Evolutionary conservation across 2,888 invertebrate genomes (phyloP).

Genomic region (Orchesella flavescens): DNA sequence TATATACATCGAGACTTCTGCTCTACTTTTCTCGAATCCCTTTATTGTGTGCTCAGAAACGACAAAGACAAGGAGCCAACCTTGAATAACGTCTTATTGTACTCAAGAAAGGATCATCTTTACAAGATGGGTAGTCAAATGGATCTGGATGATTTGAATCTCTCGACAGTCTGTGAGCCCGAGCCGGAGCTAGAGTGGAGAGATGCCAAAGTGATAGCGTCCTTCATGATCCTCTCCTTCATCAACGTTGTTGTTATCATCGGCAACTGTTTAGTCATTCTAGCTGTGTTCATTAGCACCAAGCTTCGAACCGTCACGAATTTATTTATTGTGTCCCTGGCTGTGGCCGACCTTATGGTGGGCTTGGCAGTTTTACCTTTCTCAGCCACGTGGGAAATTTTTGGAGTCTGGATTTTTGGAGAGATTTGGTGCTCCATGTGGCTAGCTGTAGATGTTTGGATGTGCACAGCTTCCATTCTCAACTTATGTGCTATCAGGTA

Average conservation of each 20-base stretch:
- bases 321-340: constrained; percentile 96
- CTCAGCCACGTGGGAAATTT: constrained; percentile 93
- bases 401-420: constrained; percentile 96
- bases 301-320: constrained; percentile 96
- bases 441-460: constrained; percentile 98
- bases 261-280: constrained; percentile 85
- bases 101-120: no score
- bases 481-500: constrained; percentile 68
- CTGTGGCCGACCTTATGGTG: constrained; percentile 93
- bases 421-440: constrained; percentile 96
- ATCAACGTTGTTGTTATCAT: constrained; percentile 92
- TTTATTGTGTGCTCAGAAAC: no score
- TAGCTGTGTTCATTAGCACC: constrained; percentile 86
- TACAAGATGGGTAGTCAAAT: constrained; percentile 54
- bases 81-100: no score
- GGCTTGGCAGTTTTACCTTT: constrained; percentile 96
- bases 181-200: constrained; percentile 88
- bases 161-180: constrained; percentile 79
- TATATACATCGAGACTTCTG: no score
- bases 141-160: constrained; percentile 65
- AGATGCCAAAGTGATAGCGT: constrained; percentile 84
- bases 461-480: constrained; percentile 84
- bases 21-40: no score
- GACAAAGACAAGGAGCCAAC: no score
- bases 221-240: constrained; percentile 84